Evolutionary conservation across 2,797 vertebrate genomes (phyloP).

Genomic region (Pygocentrus nattereri): DNA sequence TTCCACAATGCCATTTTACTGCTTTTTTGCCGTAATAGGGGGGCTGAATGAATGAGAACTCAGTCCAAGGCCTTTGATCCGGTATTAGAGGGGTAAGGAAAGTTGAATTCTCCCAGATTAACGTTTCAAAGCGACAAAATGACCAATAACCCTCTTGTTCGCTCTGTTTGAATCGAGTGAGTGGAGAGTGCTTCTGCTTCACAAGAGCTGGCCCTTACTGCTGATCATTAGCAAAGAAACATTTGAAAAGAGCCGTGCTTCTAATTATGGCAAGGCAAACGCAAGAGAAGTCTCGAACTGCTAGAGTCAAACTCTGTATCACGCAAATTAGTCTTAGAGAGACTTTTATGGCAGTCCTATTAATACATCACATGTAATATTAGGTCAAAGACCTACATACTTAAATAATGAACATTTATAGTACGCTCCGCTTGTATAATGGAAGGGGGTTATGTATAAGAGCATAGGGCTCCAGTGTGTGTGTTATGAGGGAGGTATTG

Average conservation of each 20-base stretch:
- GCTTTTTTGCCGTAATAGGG: conserved; percentile 67
- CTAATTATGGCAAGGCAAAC: conserved; percentile 78
- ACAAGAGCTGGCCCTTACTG: conserved; percentile 72
- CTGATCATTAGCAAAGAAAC: conserved; percentile 76
- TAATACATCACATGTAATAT: conserved; percentile 48
- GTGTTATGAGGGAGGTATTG: neutral
- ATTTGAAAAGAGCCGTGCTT: conserved; percentile 73
- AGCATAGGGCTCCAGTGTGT: neutral
- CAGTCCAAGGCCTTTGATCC: conserved; percentile 76
- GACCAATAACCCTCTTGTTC: conserved; percentile 58
- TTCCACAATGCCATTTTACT: conserved; percentile 75
- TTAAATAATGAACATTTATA: conserved; percentile 47
- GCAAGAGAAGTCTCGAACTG: conserved; percentile 57
- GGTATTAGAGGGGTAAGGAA: conserved; percentile 65
- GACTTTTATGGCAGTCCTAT: conserved; percentile 38
- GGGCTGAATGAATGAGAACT: conserved; percentile 74
- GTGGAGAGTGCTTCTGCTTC: conserved; percentile 78
- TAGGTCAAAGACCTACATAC: conserved; percentile 53
- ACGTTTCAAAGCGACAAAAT: conserved; percentile 75
- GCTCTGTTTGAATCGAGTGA: conserved; percentile 72
- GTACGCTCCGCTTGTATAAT: conserved; percentile 4
- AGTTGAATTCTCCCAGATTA: conserved; percentile 81
- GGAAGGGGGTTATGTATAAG: neutral
- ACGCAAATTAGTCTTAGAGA: conserved; percentile 39
- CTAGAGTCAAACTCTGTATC: conserved; percentile 29